These are phyloP conservation scores for Tauraco hartlaubi DNA, from an alignment of 2,797 vertebrate genomes.

Conservation along the genomic window DNA sequence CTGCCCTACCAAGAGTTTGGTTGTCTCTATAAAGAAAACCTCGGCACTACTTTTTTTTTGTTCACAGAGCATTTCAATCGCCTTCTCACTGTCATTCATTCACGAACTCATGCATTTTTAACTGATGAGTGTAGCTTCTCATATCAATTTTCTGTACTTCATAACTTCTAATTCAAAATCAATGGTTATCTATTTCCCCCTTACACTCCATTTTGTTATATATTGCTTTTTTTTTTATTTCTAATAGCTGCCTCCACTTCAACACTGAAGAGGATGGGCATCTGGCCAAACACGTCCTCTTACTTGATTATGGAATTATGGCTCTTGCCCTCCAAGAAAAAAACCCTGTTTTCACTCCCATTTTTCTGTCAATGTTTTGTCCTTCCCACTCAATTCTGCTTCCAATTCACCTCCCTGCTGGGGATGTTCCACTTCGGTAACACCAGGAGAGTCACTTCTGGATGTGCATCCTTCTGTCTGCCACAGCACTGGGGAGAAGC, in stretches of 20 bases:
- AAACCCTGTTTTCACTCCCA: not conserved
- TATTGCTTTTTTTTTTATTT: not conserved
- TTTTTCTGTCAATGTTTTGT: not conserved
- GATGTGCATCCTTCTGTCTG: not conserved
- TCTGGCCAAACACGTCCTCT: not conserved
- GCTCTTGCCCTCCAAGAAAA: not conserved
- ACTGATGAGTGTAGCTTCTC: not conserved
- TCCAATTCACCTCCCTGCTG: not conserved
- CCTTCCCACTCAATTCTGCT: not conserved
- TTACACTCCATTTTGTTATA: not conserved
- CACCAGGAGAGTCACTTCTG: not conserved
- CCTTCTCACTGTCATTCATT: not conserved
- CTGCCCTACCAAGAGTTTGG: not conserved
- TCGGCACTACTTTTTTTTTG: not conserved
- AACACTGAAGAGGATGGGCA: not conserved
- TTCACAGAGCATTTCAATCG: not conserved
- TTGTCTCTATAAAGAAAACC: not conserved
- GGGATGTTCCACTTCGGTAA: not conserved
- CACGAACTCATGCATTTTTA: not conserved
- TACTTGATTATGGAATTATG: not conserved
- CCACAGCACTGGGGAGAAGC: not conserved
- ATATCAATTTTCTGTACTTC: conserved; percentile 7
- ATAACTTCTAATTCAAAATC: conserved; percentile 52
- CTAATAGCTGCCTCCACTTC: not conserved
- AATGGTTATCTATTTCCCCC: not conserved